Evolutionary conservation across 1,140 invertebrate species (phyloP).

Genomic region (Microplitis demolitor): DNA sequence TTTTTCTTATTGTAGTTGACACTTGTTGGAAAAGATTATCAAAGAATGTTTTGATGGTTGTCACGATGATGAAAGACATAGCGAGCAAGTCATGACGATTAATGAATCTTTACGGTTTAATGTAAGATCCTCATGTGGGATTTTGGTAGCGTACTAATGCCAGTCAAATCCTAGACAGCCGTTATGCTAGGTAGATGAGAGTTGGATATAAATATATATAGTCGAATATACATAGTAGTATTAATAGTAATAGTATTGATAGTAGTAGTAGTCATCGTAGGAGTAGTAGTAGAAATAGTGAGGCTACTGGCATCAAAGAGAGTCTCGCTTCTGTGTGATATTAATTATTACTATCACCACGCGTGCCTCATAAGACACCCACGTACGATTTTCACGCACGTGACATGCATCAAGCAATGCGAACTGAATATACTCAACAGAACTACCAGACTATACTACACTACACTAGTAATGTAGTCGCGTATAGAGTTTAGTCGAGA

Average conservation of each 20-base stretch:
- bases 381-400: constrained; percentile 18
- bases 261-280: not conserved
- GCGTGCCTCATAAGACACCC: constrained; percentile 13
- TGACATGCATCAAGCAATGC: constrained; percentile 29
- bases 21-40: not conserved
- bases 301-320: constrained; percentile 29
- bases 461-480: not conserved
- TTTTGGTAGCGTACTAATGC: constrained; percentile 27
- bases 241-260: not conserved
- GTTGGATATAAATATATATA: not conserved
- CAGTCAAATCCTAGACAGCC: constrained; percentile 24
- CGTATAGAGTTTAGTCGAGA: not conserved
- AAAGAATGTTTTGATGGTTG: not conserved
- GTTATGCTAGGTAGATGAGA: not conserved
- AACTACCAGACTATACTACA: constrained; percentile 18
- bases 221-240: not conserved
- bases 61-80: not conserved
- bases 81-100: not conserved
- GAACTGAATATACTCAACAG: not conserved
- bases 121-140: not conserved
- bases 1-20: not conserved
- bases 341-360: constrained; percentile 35
- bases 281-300: not conserved
- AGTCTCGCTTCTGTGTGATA: constrained; percentile 12
- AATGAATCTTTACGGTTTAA: not conserved